These are phyloP conservation scores for Cephus pygmeus DNA, from an alignment of 2,888 invertebrate species.

Conservation along the genomic window DNA sequence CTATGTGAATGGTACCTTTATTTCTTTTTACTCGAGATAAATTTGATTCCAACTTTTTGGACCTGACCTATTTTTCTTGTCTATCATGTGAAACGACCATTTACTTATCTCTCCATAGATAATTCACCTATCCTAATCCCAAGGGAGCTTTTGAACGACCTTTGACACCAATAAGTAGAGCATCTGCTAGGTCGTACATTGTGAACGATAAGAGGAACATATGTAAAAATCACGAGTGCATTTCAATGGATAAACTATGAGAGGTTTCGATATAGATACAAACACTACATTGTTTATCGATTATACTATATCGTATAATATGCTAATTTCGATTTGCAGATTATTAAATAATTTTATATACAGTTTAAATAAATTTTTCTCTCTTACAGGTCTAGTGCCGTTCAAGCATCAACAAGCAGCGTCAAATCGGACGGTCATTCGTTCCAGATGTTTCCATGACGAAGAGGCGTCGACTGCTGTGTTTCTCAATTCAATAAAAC, in stretches of 20 bases:
- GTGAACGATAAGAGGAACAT: neutral
- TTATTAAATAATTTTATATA: neutral
- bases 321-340: neutral
- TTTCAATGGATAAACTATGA: too few relatives aligned
- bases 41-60: neutral
- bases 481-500: neutral
- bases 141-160: neutral
- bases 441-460: neutral
- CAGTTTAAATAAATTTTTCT: neutral
- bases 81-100: neutral
- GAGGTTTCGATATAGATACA: too few relatives aligned
- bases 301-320: too few relatives aligned
- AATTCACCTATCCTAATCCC: neutral
- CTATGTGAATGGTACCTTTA: neutral
- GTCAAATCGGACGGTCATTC: neutral
- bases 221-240: neutral
- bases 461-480: neutral
- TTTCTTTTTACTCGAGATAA: neutral
- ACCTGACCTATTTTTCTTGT: neutral
- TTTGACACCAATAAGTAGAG: neutral
- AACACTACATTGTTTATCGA: too few relatives aligned
- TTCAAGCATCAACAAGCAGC: neutral
- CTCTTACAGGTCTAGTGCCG: neutral
- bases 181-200: neutral
- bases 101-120: neutral